phyloP scores from a whole-genome alignment of 2,113 vertebrate genomes.

The Pithys albifrons region DNA sequence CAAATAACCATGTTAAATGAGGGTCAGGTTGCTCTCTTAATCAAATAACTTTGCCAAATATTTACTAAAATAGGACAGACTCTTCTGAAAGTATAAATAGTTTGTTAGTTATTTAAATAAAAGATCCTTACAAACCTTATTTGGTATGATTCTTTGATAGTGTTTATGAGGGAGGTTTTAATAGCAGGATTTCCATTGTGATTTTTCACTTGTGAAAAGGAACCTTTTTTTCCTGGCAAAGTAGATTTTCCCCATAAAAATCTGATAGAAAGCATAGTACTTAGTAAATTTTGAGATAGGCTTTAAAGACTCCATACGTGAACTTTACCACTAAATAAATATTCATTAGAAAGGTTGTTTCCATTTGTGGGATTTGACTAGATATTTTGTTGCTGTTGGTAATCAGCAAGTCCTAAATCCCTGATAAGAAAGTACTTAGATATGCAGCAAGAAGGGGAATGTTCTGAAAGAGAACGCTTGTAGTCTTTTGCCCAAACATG shows the following conservation, averaged over 20 bases:
- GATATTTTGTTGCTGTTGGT: background rate
- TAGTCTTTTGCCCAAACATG: background rate
- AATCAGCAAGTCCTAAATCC: background rate
- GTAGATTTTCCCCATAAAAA: slow-evolving; percentile 60
- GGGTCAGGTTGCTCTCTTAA: slow-evolving; percentile 79
- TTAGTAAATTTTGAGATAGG: slow-evolving; percentile 10
- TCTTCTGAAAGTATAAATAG: slow-evolving; percentile 83
- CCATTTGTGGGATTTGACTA: background rate
- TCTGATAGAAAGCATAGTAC: slow-evolving; percentile 37
- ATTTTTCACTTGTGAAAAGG: slow-evolving; percentile 56
- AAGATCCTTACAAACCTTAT: slow-evolving; percentile 76
- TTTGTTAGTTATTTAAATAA: slow-evolving; percentile 84
- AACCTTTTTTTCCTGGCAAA: slow-evolving; percentile 7
- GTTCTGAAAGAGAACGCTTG: background rate
- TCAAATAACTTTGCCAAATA: slow-evolving; percentile 80
- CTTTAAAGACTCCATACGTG: background rate
- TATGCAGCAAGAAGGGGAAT: background rate
- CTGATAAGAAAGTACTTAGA: slow-evolving; percentile 6
- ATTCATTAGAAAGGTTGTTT: background rate
- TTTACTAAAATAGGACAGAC: slow-evolving; percentile 82
- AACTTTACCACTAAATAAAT: background rate
- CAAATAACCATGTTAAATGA: slow-evolving; percentile 68
- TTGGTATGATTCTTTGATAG: slow-evolving; percentile 78
- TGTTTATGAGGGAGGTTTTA: slow-evolving; percentile 62
- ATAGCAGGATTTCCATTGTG: slow-evolving; percentile 76